Conservation (phyloP, 2,797 vertebrate genomes). For the Pogoniulus pusillus region DNA sequence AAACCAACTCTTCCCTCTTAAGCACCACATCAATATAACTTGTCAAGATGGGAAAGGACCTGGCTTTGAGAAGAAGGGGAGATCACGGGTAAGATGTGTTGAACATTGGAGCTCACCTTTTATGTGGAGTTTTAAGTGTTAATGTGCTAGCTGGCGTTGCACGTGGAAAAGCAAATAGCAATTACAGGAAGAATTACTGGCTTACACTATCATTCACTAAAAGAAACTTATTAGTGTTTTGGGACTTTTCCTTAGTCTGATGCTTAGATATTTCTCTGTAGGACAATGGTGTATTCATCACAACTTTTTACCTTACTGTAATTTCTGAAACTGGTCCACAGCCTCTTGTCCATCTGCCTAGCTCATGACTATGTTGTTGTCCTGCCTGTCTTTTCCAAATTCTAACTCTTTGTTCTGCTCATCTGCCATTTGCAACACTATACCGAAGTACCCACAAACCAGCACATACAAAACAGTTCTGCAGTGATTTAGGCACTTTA, state of each 20-base stretch:
- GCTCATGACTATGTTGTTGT: not conserved
- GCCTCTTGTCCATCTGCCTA: not conserved
- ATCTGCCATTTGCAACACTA: not conserved
- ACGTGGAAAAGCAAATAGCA: not conserved
- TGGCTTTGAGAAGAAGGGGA: not conserved
- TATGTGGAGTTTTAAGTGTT: not conserved
- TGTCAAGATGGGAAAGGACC: not conserved
- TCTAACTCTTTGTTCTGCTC: not conserved
- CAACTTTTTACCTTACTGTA: not conserved
- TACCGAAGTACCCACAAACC: not conserved
- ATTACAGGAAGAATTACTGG: not conserved
- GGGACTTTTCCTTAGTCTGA: not conserved
- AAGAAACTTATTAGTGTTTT: not conserved
- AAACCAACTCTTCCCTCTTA: too few species aligned
- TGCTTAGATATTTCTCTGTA: not conserved
- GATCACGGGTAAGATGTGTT: not conserved
- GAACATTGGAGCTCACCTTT: not conserved
- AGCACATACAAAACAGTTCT: not conserved
- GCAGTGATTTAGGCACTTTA: constrained; percentile 7
- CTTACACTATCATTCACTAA: not conserved
- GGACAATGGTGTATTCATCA: not conserved
- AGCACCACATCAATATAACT: not conserved
- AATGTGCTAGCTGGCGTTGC: not conserved
- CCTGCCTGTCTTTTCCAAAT: not conserved
- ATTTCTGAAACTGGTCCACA: not conserved